A percentile compares a stretch with the other conserved stretches of the same genome.
Evolutionary conservation across 2,888 invertebrate genomes (phyloP).

Genomic region (Hirtodrosophila histrioides): DNA sequence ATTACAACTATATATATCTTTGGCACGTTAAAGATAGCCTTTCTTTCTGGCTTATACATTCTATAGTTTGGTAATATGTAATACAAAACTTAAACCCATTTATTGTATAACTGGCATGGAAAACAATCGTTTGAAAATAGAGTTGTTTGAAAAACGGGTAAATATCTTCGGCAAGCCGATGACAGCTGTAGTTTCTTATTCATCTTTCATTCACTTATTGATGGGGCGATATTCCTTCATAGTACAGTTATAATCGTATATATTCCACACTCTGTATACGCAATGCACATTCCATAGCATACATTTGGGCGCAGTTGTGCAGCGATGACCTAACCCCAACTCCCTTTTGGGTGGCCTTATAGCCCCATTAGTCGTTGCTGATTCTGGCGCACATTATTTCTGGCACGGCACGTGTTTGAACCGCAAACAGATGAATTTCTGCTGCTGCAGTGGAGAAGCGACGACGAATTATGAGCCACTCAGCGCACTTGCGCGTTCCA

Average conservation of each 20-base stretch:
- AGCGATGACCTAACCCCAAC: conserved; percentile 16
- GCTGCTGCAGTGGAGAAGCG: conserved; percentile 56
- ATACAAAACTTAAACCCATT: too few relatives aligned
- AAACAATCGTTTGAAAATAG: too few relatives aligned
- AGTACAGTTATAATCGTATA: not conserved
- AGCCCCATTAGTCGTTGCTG: conserved; percentile 68
- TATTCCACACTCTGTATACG: conserved; percentile 6
- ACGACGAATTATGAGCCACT: conserved; percentile 79
- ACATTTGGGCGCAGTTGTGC: conserved; percentile 26
- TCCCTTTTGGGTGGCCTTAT: conserved; percentile 30
- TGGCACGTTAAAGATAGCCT: too few relatives aligned
- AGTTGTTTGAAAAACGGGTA: too few relatives aligned
- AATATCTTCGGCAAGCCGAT: too few relatives aligned
- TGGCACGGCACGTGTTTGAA: conserved; percentile 77
- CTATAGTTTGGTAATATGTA: too few relatives aligned
- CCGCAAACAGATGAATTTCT: conserved; percentile 78
- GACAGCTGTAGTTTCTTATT: too few relatives aligned
- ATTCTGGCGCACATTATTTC: conserved; percentile 68
- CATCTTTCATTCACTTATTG: not conserved
- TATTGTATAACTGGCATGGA: too few relatives aligned
- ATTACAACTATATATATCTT: too few relatives aligned
- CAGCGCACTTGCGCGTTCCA: conserved; percentile 68
- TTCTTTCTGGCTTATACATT: too few relatives aligned
- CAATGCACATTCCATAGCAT: conserved; percentile 10
- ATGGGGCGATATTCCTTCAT: too few relatives aligned